Conservation (phyloP, 2,888 invertebrate genomes). For the Mongoloraphidia duomilia region DNA sequence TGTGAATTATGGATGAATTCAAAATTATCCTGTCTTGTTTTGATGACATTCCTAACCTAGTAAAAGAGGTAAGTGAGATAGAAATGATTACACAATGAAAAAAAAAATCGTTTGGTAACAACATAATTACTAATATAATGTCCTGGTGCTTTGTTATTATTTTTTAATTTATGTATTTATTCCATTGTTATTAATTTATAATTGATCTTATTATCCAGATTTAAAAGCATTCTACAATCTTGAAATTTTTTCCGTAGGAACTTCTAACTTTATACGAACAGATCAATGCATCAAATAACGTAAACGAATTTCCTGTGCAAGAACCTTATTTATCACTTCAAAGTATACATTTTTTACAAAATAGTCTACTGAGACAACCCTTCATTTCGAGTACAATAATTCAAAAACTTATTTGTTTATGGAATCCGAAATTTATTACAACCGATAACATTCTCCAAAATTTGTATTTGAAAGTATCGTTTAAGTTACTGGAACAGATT, state of each 20-base stretch:
- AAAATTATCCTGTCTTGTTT: too few relatives aligned
- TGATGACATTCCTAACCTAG: too few relatives aligned
- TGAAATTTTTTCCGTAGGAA: neutral
- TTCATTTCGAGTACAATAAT: neutral
- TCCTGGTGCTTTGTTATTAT: too few relatives aligned
- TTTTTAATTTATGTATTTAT: too few relatives aligned
- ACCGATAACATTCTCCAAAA: slow-evolving; percentile 1
- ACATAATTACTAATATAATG: too few relatives aligned
- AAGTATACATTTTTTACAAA: neutral
- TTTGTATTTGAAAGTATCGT: neutral
- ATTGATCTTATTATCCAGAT: too few relatives aligned
- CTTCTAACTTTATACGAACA: neutral
- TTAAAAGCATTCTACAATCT: too few relatives aligned
- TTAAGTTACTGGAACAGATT: neutral
- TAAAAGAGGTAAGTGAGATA: too few relatives aligned
- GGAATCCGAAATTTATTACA: slow-evolving; percentile 2
- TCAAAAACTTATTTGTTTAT: slow-evolving; percentile 1
- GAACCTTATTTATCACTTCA: neutral
- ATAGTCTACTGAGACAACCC: neutral
- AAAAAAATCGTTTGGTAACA: too few relatives aligned
- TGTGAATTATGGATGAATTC: too few relatives aligned
- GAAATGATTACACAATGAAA: too few relatives aligned
- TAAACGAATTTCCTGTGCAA: neutral
- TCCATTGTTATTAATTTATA: too few relatives aligned
- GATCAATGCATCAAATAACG: neutral